Conservation (phyloP, 2,113 vertebrate genomes). For the Peromyscus polionotus region DNA sequence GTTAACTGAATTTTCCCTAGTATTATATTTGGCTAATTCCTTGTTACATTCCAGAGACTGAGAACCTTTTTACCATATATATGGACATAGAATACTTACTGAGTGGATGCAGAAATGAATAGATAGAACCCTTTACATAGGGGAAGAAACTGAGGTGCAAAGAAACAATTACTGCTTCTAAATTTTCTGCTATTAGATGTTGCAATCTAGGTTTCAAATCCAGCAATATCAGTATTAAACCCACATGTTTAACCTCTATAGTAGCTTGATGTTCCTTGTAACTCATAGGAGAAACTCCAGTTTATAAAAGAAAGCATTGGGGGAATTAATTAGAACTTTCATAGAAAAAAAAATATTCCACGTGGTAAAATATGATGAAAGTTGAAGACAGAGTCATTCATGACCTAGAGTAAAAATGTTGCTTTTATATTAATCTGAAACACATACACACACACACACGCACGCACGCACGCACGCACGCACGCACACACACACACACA, state of each 20-base stretch:
- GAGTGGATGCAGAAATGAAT: not conserved
- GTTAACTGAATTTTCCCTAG: not conserved
- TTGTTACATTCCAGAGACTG: not conserved
- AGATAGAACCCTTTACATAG: not conserved
- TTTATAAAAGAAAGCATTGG: not conserved
- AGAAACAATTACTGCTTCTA: not conserved
- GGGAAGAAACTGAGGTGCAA: not conserved
- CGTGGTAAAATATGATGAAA: not conserved
- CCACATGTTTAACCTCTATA: not conserved
- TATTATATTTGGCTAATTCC: not conserved
- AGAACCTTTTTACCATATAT: not conserved
- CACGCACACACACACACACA: not conserved
- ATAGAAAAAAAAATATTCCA: conserved; percentile 3
- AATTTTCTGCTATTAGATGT: not conserved
- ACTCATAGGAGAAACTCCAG: not conserved
- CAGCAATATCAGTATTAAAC: not conserved
- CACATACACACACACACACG: not conserved
- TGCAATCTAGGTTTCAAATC: not conserved
- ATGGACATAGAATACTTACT: not conserved
- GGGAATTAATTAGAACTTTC: conserved; percentile 32
- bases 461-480: too few relatives aligned
- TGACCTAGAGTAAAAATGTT: not conserved
- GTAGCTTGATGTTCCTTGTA: not conserved
- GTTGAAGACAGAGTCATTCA: not conserved
- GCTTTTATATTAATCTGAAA: not conserved